These are phyloP conservation scores for Oligia strigilis DNA, from an alignment of 2,888 invertebrate genomes.

Conservation along the genomic window DNA sequence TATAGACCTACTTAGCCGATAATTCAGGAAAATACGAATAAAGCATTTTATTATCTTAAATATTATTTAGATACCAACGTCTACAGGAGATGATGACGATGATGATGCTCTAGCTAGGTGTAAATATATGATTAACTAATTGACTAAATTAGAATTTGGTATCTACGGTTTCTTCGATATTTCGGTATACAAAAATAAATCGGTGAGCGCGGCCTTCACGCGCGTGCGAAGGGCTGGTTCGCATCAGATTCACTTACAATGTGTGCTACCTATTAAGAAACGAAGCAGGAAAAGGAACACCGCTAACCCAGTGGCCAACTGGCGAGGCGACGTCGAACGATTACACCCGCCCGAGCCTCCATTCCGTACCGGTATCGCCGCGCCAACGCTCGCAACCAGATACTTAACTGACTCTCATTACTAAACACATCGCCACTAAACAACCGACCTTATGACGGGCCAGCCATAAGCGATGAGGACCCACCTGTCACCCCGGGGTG, in stretches of 20 bases:
- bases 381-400: conserved; percentile 81
- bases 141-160: neutral
- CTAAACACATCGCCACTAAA: conserved; percentile 70
- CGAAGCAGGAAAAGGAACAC: conserved; percentile 89
- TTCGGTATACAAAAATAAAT: conserved; percentile 33
- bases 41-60: neutral
- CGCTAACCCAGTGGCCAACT: conserved; percentile 90
- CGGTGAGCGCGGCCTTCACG: conserved; percentile 9
- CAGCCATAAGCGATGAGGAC: conserved; percentile 78
- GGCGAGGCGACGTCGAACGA: conserved; percentile 84
- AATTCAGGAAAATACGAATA: neutral
- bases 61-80: neutral
- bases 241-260: conserved; percentile 73
- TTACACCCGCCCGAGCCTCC: conserved; percentile 83
- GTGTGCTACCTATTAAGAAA: conserved; percentile 83
- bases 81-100: neutral
- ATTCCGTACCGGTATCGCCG: conserved; percentile 86
- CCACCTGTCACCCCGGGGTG: conserved; percentile 83
- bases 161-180: neutral
- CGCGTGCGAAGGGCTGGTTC: conserved; percentile 57
- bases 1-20: neutral
- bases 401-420: conserved; percentile 75
- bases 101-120: neutral
- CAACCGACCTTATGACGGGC: conserved; percentile 71
- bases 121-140: too few species aligned